Base-by-base conservation (phyloP, 2,113 vertebrate genomes). In the Actenoides hombroni region DNA sequence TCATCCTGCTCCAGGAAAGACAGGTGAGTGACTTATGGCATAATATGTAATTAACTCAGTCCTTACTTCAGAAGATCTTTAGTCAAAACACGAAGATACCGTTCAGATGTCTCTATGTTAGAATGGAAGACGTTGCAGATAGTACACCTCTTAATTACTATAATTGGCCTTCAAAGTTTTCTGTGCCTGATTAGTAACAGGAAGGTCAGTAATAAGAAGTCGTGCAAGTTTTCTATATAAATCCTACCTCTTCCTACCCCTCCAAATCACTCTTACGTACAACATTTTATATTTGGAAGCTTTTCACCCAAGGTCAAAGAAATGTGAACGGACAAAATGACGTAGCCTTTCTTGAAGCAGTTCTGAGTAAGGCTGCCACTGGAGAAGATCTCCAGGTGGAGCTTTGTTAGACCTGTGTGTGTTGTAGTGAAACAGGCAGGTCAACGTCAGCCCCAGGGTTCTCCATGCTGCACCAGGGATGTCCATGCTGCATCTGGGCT, bases 21-120 rank as follows among this genome's bases (percentile, higher is more conserved):
- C 10, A 40, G 64, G 95, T 96, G 88, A 97, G 93, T 94, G 87
- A 92, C 94, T 95, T 92, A 91, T 86, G 80, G 88, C 57, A 48
- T 89, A 75, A 95, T 95, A 92, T 86, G 89, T 95, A 96, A 94
- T 78, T 78, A 78, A 71, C 9, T 25, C 65, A 60, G 51, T 83
- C 77, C 57, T 93, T 95, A 65, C 40, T 64, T 96, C 75, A 88
- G 42, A 91, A 96, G 67, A 70, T 65, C 57, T 80, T 74, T 70
- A 91, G 65, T 96, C 81, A 96, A 98, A 98, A 94, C 84, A 96
- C 86, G 79, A 97, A 96, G 91, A 89, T 94, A 40, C 31, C 89
- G 85, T 63, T 93, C 75, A 65, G 75, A 86, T 74, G 61, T 17
- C 82, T 96, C 86, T 92, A 70, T 44, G 16, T 40, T 76, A 85